These are phyloP conservation scores for Condylura cristata DNA, from an alignment of 2,113 vertebrate species.

Conservation along the genomic window DNA sequence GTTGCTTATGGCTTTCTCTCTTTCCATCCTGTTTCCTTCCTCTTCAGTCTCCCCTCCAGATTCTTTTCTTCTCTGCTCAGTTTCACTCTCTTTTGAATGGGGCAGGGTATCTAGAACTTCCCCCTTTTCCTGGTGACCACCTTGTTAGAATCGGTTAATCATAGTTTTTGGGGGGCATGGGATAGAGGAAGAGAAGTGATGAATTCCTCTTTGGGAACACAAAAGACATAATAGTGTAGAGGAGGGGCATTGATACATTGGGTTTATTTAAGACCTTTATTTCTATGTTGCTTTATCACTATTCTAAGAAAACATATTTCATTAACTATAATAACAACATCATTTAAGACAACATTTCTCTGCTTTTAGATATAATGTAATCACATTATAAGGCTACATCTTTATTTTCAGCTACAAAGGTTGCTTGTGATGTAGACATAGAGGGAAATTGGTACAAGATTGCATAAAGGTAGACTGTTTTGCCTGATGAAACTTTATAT, in stretches of 20 bases:
- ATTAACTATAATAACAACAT: background rate
- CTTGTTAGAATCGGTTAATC: no score
- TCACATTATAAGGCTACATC: background rate
- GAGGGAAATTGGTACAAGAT: background rate
- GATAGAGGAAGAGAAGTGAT: background rate
- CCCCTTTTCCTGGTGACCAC: no score
- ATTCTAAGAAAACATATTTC: background rate
- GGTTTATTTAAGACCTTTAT: background rate
- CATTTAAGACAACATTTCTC: background rate
- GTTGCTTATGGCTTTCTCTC: no score
- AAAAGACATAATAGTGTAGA: background rate
- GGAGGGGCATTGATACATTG: background rate
- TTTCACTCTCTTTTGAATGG: no score
- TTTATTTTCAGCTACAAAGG: background rate
- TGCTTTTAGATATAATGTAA: slow-evolving; percentile 27
- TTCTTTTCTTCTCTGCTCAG: no score
- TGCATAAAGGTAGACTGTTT: background rate
- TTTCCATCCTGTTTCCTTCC: no score
- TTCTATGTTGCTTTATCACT: background rate
- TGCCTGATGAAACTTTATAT: background rate
- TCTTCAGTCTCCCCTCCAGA: no score
- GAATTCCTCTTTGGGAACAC: slow-evolving; percentile 33
- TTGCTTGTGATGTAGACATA: background rate
- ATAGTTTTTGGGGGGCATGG: background rate
- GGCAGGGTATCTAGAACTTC: no score